Evolutionary conservation across 2,113 vertebrate genomes (phyloP).

Genomic region (Hepsetus odoe): DNA sequence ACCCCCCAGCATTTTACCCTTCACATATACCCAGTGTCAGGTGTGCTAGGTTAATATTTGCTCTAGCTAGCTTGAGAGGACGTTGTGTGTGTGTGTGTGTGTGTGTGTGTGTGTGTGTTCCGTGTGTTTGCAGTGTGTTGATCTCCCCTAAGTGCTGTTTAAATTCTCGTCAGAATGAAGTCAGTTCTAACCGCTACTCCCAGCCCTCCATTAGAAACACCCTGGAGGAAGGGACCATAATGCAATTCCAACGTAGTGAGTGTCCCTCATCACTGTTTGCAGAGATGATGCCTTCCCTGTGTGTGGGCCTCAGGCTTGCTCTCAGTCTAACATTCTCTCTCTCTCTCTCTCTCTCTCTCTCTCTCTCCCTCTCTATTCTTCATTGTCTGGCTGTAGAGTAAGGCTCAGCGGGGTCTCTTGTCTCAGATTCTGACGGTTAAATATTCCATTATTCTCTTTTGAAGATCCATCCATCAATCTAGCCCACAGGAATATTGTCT

Average conservation of each 20-base stretch:
- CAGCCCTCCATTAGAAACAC: slow-evolving; percentile 69
- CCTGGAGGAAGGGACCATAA: slow-evolving; percentile 62
- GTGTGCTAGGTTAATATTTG: slow-evolving; percentile 6
- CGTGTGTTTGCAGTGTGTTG: slow-evolving; percentile 38
- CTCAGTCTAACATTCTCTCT: slow-evolving; percentile 44
- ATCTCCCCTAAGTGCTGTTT: slow-evolving; percentile 56
- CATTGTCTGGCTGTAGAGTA: slow-evolving; percentile 53
- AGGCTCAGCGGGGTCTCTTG: slow-evolving; percentile 48
- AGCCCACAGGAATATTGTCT: slow-evolving; percentile 34
- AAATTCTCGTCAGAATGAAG: slow-evolving; percentile 51
- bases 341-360: slow-evolving; percentile 34
- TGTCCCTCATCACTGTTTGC: slow-evolving; percentile 50
- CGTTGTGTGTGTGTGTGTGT: neutral
- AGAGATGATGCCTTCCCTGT: slow-evolving; percentile 36
- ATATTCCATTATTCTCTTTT: slow-evolving; percentile 63
- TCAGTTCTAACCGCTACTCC: slow-evolving; percentile 52
- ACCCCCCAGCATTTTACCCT: neutral
- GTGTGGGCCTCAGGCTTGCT: slow-evolving; percentile 59
- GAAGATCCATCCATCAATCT: slow-evolving; percentile 57
- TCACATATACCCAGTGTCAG: neutral
- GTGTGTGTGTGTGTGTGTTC: slow-evolving; percentile 19
- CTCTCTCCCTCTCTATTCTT: slow-evolving; percentile 49
- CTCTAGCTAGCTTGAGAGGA: neutral
- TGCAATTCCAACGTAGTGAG: slow-evolving; percentile 65
- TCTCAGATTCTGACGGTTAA: slow-evolving; percentile 54